Percentiles rank a stretch among this genome's conserved stretches.
Conservation (phyloP, 2,888 invertebrate species). For the Deroplatys truncata region DNA sequence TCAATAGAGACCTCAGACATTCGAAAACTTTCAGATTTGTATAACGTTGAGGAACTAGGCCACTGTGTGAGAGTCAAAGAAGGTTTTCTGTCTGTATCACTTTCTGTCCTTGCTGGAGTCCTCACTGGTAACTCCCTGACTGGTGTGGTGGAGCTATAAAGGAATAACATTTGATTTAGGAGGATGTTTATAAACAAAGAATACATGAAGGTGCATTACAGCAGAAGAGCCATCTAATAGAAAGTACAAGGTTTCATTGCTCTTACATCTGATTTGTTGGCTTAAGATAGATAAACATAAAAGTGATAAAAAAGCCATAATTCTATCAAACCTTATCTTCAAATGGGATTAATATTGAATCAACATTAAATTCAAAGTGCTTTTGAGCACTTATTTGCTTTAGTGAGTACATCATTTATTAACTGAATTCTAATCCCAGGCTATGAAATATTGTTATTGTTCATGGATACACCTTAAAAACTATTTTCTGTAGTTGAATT, state of each 20-base stretch:
- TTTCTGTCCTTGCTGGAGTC: neutral
- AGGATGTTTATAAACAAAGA: neutral
- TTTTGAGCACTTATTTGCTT: too few species aligned
- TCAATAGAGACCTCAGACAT: constrained; percentile 9
- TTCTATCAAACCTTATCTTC: too few species aligned
- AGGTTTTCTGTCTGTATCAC: constrained; percentile 5
- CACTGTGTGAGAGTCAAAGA: neutral
- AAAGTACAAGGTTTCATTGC: too few species aligned
- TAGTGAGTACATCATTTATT: too few species aligned
- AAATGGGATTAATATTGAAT: too few species aligned
- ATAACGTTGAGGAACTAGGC: constrained; percentile 24
- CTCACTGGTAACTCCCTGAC: neutral
- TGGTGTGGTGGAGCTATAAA: neutral
- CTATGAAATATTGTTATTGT: too few species aligned
- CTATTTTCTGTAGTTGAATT: too few species aligned
- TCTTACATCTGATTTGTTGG: neutral
- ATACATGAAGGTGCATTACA: neutral
- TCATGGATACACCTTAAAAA: too few species aligned
- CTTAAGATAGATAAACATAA: too few species aligned
- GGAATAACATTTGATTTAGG: neutral
- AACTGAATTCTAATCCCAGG: too few species aligned
- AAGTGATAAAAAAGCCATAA: too few species aligned
- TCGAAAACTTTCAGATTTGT: constrained; percentile 19
- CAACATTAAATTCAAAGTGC: too few species aligned
- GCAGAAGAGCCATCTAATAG: neutral